Evolutionary conservation across 2,888 invertebrate species (phyloP).

Genomic region (Teinopalpus imperialis): DNA sequence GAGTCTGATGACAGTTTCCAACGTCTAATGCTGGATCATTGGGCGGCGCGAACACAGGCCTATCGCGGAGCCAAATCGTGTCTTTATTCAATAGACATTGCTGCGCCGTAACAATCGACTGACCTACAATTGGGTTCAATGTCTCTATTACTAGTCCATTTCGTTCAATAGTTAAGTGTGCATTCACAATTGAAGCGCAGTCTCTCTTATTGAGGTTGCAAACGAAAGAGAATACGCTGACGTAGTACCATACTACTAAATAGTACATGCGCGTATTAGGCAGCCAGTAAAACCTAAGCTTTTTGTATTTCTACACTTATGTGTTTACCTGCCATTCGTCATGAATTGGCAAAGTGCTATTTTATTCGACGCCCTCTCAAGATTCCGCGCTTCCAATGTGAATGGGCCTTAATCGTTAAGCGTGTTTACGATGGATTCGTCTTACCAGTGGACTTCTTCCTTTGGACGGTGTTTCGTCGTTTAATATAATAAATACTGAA

Average conservation of each 20-base stretch:
- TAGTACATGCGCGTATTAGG: no score
- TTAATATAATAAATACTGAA: slow-evolving; percentile 72
- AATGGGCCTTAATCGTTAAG: slow-evolving; percentile 13
- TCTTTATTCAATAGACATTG: slow-evolving; percentile 78
- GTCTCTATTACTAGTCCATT: slow-evolving; percentile 51
- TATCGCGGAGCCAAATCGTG: slow-evolving; percentile 74
- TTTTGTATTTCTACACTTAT: no score
- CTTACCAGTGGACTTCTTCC: slow-evolving; percentile 73
- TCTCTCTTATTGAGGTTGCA: background rate
- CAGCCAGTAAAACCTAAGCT: no score
- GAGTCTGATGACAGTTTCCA: slow-evolving; percentile 71
- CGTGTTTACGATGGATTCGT: slow-evolving; percentile 10
- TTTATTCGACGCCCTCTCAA: no score
- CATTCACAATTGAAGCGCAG: background rate
- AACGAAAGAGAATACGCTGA: no score
- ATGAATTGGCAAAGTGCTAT: no score
- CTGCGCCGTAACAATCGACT: slow-evolving; percentile 75
- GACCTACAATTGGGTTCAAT: slow-evolving; percentile 68
- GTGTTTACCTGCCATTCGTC: no score
- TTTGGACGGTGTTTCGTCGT: slow-evolving; percentile 63
- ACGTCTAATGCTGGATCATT: slow-evolving; percentile 62
- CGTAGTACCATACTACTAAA: no score
- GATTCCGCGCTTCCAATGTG: background rate
- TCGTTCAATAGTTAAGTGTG: slow-evolving; percentile 1
- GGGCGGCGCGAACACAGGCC: slow-evolving; percentile 67